phyloP scores from a whole-genome alignment of 2,113 vertebrate genomes.

The Panurus biarmicus region DNA sequence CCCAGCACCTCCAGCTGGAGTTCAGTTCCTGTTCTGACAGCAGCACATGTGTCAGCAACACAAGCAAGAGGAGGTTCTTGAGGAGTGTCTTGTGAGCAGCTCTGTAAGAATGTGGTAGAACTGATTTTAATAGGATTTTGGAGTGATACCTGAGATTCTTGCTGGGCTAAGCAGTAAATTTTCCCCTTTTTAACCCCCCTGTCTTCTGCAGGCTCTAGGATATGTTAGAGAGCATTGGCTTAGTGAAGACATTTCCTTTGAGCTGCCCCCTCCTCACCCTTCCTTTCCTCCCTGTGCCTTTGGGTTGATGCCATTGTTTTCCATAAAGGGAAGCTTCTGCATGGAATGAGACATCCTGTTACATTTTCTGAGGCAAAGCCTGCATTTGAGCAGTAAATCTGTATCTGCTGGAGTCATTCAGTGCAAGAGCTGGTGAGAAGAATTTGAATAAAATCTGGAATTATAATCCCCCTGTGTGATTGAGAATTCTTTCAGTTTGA shows the following conservation, averaged over 20 bases:
- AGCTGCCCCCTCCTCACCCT: not conserved
- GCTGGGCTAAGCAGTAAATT: not conserved
- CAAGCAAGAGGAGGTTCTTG: not conserved
- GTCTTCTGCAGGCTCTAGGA: not conserved
- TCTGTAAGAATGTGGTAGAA: not conserved
- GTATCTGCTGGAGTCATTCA: not conserved
- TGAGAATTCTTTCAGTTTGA: not conserved
- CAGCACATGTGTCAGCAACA: not conserved
- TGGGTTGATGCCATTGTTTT: not conserved
- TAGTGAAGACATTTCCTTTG: not conserved
- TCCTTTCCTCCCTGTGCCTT: not conserved
- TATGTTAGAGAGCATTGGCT: not conserved
- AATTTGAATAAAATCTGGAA: not conserved
- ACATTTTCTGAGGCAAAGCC: not conserved
- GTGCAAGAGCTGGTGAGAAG: not conserved
- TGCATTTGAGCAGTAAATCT: not conserved
- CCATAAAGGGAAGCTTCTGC: not conserved
- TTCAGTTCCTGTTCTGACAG: not conserved
- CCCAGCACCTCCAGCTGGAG: not conserved
- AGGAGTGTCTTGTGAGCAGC: not conserved
- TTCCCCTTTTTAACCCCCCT: fast-evolving
- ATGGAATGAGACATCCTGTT: not conserved
- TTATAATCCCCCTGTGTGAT: not conserved
- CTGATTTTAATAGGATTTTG: not conserved
- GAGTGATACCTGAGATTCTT: not conserved